Conservation (phyloP, 2,888 invertebrate genomes). For the Ornithoptera priamus region DNA sequence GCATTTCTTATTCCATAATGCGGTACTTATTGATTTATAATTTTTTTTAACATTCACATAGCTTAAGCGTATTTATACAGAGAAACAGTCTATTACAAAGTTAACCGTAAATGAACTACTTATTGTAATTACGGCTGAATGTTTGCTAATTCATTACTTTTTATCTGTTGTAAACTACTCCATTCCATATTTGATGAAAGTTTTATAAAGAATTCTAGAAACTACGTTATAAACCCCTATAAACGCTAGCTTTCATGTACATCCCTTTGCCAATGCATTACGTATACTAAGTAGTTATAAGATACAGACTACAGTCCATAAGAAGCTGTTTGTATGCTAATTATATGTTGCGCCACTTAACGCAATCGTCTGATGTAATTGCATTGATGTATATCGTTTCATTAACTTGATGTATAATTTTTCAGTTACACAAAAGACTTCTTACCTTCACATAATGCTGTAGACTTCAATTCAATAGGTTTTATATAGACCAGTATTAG, state of each 20-base stretch:
- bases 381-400: slow-evolving; percentile 24
- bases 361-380: slow-evolving; percentile 22
- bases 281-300: slow-evolving; percentile 14
- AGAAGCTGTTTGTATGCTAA: slow-evolving; percentile 30
- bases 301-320: slow-evolving; percentile 25
- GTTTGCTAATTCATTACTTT: too few species aligned
- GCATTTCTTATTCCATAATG: too few species aligned
- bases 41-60: too few species aligned
- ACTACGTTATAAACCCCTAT: neutral
- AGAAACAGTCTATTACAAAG: too few species aligned
- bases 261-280: slow-evolving; percentile 6
- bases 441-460: neutral
- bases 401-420: slow-evolving; percentile 17
- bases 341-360: slow-evolving; percentile 27
- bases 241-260: neutral
- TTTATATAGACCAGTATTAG: neutral
- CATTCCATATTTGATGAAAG: too few species aligned
- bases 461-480: slow-evolving; percentile 6
- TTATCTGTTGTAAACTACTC: too few species aligned
- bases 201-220: too few species aligned
- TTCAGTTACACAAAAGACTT: slow-evolving; percentile 20
- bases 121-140: too few species aligned
- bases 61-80: too few species aligned
- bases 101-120: too few species aligned
- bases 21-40: too few species aligned